These are phyloP conservation scores for Liposcelis brunnea DNA, from an alignment of 2,888 invertebrate genomes.

Conservation along the genomic window DNA sequence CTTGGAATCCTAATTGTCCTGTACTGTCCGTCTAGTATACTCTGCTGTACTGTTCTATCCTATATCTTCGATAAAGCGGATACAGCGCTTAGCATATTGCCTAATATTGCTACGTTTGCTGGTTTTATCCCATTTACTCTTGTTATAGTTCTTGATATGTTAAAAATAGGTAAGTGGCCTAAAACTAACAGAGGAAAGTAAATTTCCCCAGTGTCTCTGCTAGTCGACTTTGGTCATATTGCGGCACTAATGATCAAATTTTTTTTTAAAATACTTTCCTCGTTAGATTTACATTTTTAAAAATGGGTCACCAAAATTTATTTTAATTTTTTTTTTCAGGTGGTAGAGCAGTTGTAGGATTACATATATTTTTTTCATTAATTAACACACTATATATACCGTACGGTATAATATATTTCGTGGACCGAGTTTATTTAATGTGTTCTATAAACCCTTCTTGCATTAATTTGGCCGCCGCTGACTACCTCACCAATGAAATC, in stretches of 20 bases:
- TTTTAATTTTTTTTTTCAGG: slow-evolving; percentile 29
- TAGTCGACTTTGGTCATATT: neutral
- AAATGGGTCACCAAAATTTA: slow-evolving; percentile 9
- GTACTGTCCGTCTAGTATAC: slow-evolving; percentile 56
- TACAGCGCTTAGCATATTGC: slow-evolving; percentile 62
- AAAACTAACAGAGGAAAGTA: slow-evolving; percentile 3
- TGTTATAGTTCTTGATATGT: slow-evolving; percentile 53
- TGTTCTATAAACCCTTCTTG: slow-evolving; percentile 53
- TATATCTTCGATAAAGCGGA: slow-evolving; percentile 70
- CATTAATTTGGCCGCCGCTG: slow-evolving; percentile 40
- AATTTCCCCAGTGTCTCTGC: too few relatives aligned
- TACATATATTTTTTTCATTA: slow-evolving; percentile 56
- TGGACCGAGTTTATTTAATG: slow-evolving; percentile 55
- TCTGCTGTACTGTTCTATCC: slow-evolving; percentile 58
- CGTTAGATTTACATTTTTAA: slow-evolving; percentile 29
- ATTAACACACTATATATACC: slow-evolving; percentile 66
- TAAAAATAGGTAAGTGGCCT: slow-evolving; percentile 50
- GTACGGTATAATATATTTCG: slow-evolving; percentile 65
- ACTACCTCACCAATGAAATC: slow-evolving; percentile 55
- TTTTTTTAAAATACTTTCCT: slow-evolving; percentile 2
- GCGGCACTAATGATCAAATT: slow-evolving; percentile 9
- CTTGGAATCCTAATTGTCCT: slow-evolving; percentile 45
- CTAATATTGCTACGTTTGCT: slow-evolving; percentile 54
- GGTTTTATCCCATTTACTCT: slow-evolving; percentile 58
- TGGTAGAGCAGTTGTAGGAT: slow-evolving; percentile 44